phyloP scores from a whole-genome alignment of 2,113 vertebrate genomes.

The Prionailurus viverrinus region DNA sequence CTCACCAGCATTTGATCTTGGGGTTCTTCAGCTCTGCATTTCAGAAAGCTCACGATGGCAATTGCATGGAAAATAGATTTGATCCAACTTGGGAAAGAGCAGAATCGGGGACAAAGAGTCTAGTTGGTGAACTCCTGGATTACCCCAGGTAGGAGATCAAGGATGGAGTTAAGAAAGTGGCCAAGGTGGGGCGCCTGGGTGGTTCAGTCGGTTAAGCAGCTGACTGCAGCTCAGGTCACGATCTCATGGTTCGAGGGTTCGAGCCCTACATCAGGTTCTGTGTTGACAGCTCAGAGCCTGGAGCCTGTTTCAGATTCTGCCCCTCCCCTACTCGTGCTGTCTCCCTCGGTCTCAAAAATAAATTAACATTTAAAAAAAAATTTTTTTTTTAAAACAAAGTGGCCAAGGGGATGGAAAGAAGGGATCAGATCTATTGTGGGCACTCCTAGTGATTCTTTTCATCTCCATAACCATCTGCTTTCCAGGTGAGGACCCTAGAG shows the following conservation, averaged over 20 bases:
- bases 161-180: neutral
- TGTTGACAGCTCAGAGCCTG: too few relatives aligned
- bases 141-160: neutral
- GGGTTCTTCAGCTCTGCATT: neutral
- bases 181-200: too few relatives aligned
- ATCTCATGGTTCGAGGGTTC: rapidly evolving
- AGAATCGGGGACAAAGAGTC: neutral
- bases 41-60: neutral
- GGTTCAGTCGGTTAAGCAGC: too few relatives aligned
- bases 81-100: neutral
- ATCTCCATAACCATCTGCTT: neutral
- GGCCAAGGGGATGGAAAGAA: neutral
- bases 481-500: neutral
- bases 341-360: too few relatives aligned
- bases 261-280: rapidly evolving
- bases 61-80: neutral
- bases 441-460: neutral
- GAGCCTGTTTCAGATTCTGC: too few relatives aligned
- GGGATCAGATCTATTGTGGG: neutral
- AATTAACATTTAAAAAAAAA: too few relatives aligned
- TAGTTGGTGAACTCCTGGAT: neutral
- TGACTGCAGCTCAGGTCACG: too few relatives aligned
- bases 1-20: neutral
- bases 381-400: neutral
- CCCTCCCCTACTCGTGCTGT: too few relatives aligned